Evolutionary conservation across 1,140 invertebrate genomes (phyloP).

Genomic region (Papilio aristodemus): DNA sequence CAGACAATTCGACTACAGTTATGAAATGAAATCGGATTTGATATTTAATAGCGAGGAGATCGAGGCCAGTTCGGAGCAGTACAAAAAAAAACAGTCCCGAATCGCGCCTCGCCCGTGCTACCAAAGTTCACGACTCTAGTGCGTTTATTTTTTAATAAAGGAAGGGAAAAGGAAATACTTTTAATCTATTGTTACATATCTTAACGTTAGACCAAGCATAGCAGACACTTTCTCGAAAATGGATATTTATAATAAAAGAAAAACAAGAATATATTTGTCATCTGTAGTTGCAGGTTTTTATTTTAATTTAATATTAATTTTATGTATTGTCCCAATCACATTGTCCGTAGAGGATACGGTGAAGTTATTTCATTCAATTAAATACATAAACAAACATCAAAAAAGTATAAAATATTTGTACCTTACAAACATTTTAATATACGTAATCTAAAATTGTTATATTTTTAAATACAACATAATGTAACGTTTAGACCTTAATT

Average conservation of each 20-base stretch:
- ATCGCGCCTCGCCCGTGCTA: slow-evolving; percentile 84
- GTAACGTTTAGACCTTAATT: too few species aligned
- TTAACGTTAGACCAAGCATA: not conserved
- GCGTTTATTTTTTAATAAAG: slow-evolving; percentile 1
- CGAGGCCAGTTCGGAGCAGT: slow-evolving; percentile 85
- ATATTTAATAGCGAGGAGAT: slow-evolving; percentile 78
- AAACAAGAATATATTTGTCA: not conserved
- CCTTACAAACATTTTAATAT: too few species aligned
- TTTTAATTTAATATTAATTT: not conserved
- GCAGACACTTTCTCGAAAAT: slow-evolving; percentile 9
- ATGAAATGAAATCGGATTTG: slow-evolving; percentile 82
- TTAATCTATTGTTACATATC: not conserved
- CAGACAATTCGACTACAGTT: slow-evolving; percentile 52
- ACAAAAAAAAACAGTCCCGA: slow-evolving; percentile 46
- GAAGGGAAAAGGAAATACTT: slow-evolving; percentile 19
- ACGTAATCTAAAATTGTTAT: too few species aligned
- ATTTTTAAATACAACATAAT: too few species aligned
- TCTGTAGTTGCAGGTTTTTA: not conserved
- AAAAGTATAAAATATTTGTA: too few species aligned
- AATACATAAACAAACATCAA: too few species aligned
- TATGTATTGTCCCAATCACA: too few species aligned
- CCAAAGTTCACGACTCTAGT: slow-evolving; percentile 76
- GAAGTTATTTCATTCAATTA: too few species aligned
- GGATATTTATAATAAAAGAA: not conserved
- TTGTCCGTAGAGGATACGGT: too few species aligned